phyloP scores from a whole-genome alignment of 2,797 vertebrate genomes.

The Gambusia yucatana region DNA sequence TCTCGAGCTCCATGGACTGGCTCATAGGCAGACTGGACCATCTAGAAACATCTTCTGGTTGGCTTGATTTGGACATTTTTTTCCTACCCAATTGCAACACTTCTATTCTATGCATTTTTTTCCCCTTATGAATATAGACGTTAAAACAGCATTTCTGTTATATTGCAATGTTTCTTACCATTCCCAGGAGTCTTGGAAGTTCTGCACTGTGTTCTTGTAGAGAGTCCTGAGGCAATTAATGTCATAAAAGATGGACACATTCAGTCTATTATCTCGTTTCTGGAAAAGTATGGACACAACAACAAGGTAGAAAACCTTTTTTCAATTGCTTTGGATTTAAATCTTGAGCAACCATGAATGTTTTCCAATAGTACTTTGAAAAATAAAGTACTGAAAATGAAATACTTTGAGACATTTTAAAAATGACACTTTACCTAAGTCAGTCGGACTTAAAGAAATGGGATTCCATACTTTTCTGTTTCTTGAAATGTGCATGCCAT shows the following conservation, averaged over 20 bases:
- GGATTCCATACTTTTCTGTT: background rate
- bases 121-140: background rate
- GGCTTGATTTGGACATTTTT: conserved; percentile 22
- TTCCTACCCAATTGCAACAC: background rate
- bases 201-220: conserved; percentile 91
- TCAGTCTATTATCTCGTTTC: conserved; percentile 91
- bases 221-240: conserved; percentile 94
- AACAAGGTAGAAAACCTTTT: conserved; percentile 83
- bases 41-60: conserved; percentile 92
- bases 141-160: background rate
- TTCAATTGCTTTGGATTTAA: background rate
- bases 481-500: background rate
- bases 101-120: background rate
- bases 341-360: background rate
- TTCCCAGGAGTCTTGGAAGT: conserved; percentile 91
- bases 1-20: conserved; percentile 94
- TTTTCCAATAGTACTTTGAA: background rate
- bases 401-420: background rate
- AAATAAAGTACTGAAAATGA: background rate
- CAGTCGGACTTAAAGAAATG: background rate
- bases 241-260: conserved; percentile 94
- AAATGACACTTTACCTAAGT: background rate
- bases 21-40: conserved; percentile 90
- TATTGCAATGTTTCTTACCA: background rate
- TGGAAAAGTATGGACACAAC: conserved; percentile 93